Conservation (phyloP, 2,888 invertebrate species). For the Idaea aversata region DNA sequence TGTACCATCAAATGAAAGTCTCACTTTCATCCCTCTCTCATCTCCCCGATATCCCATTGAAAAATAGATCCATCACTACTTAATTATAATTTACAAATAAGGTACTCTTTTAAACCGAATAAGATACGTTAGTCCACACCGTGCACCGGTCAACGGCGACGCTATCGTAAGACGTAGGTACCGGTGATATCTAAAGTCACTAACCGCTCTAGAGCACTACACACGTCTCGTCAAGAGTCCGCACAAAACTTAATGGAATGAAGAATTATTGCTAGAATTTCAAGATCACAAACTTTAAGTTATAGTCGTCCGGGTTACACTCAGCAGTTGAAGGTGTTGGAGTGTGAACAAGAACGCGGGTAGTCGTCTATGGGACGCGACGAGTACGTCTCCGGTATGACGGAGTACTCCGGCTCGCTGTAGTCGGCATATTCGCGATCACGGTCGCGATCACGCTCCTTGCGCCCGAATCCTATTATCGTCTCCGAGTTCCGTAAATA, state of each 20-base stretch:
- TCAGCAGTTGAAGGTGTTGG: conserved; percentile 79
- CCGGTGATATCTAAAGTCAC: conserved; percentile 61
- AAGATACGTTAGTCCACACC: conserved; percentile 66
- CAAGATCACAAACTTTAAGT: conserved; percentile 77
- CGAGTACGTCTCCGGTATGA: conserved; percentile 69
- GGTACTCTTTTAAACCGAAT: conserved; percentile 72
- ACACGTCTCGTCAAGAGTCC: conserved; percentile 60
- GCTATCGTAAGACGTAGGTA: conserved; percentile 17
- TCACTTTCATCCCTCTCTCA: conserved; percentile 64
- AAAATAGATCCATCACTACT: conserved; percentile 79
- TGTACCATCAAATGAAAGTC: conserved; percentile 71
- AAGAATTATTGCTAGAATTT: conserved; percentile 80
- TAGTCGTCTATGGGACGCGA: conserved; percentile 53
- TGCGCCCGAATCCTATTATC: conserved; percentile 65
- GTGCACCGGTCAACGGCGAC: conserved; percentile 53
- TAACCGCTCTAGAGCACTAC: conserved; percentile 75
- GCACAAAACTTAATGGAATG: conserved; percentile 77
- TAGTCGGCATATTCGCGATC: conserved; percentile 52
- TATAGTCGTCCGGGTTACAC: conserved; percentile 36
- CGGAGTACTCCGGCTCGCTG: conserved; percentile 76
- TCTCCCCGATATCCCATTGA: conserved; percentile 58
- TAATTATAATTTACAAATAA: conserved; percentile 79
- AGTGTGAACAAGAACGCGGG: conserved; percentile 69
- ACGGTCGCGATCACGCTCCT: conserved; percentile 55
- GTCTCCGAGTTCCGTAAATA: conserved; percentile 73